Conservation (phyloP, 2,797 vertebrate genomes). For the Sebastes taczanowskii region DNA sequence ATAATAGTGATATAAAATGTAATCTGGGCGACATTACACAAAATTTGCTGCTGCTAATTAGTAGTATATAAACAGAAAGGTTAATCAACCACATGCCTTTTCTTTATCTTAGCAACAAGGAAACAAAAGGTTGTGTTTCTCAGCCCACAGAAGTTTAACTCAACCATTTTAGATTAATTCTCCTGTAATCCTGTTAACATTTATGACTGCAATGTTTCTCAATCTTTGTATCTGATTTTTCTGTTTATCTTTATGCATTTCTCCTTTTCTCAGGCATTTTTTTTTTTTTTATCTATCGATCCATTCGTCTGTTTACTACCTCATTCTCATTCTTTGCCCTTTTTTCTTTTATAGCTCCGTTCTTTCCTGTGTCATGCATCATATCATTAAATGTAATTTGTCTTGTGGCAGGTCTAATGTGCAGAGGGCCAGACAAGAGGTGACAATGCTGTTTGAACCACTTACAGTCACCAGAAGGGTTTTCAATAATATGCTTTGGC, state of each 20-base stretch:
- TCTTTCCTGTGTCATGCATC: neutral
- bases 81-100: neutral
- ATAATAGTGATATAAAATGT: neutral
- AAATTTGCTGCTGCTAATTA: neutral
- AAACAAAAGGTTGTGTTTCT: neutral
- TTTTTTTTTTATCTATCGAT: neutral
- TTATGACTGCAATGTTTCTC: neutral
- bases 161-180: neutral
- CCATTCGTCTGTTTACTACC: neutral
- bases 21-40: too few relatives aligned
- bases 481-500: neutral
- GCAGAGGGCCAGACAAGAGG: neutral
- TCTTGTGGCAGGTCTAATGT: slow-evolving; percentile 15
- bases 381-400: slow-evolving; percentile 45
- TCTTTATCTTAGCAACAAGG: neutral
- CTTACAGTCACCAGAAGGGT: slow-evolving; percentile 6
- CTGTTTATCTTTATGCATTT: neutral
- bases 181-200: neutral
- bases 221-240: neutral
- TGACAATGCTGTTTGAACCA: slow-evolving; percentile 33
- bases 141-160: neutral
- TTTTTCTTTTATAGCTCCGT: neutral
- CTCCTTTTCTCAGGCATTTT: neutral
- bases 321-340: neutral
- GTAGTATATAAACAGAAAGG: neutral